Percentiles rank a stretch among this genome's conserved stretches.
phyloP scores from a whole-genome alignment of 1,140 invertebrate genomes.

The Zaprionus africanus region DNA sequence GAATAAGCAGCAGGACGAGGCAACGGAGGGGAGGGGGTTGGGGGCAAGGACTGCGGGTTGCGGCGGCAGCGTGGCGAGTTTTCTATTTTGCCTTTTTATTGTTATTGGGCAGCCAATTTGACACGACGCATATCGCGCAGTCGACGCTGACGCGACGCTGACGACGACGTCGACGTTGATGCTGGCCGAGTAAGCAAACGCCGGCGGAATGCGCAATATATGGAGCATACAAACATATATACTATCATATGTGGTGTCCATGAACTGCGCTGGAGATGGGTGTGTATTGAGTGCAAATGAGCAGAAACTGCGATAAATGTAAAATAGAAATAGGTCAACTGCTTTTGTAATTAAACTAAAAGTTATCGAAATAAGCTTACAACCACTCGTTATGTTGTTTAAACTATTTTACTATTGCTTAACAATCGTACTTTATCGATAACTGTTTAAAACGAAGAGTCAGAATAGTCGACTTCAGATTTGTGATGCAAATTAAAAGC shows the following conservation, averaged over 20 bases:
- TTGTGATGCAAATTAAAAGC: no score
- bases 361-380: neutral
- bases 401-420: no score
- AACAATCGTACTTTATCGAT: neutral
- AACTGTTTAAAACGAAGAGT: neutral
- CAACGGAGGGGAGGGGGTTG: neutral
- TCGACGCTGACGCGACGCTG: neutral
- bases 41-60: neutral
- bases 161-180: no score
- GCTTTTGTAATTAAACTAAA: neutral
- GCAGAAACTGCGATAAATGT: neutral
- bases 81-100: constrained; percentile 61
- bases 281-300: no score
- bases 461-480: no score
- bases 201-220: neutral
- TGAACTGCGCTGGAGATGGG: neutral
- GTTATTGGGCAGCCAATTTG: constrained; percentile 67
- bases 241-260: neutral
- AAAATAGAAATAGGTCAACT: neutral
- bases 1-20: neutral
- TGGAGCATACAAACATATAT: neutral
- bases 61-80: constrained; percentile 40
- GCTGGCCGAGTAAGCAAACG: neutral
- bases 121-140: constrained; percentile 28
- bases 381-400: neutral